These are phyloP conservation scores for Heliconius aoede DNA, from an alignment of 2,888 invertebrate species.

Conservation along the genomic window DNA sequence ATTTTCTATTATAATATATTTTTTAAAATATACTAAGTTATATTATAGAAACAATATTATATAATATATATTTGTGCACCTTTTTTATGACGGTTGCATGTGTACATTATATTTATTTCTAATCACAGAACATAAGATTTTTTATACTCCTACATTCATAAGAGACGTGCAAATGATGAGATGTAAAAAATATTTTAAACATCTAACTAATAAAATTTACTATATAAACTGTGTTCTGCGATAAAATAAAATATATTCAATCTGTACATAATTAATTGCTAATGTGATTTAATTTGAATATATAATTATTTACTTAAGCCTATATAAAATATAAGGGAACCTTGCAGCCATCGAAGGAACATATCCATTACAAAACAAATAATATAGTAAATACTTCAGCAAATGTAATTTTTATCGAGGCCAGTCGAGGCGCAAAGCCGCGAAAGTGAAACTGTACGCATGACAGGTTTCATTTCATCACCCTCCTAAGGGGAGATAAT, in stretches of 20 bases:
- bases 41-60: neutral
- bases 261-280: constrained; percentile 3
- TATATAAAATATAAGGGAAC: neutral
- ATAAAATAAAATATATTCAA: neutral
- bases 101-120: neutral
- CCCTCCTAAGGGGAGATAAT: too few relatives aligned
- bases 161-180: neutral
- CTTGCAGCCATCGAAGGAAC: constrained; percentile 22
- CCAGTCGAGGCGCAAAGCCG: neutral
- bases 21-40: neutral
- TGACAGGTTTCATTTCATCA: neutral
- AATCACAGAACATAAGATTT: neutral
- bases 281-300: neutral
- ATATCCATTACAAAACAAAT: neutral
- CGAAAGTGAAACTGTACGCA: neutral
- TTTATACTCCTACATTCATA: neutral
- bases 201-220: neutral
- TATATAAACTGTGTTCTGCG: neutral
- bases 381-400: neutral
- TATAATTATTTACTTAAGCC: neutral
- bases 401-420: neutral
- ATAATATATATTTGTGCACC: constrained; percentile 1
- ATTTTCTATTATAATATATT: neutral
- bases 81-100: constrained; percentile 8
- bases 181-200: neutral